Base-by-base conservation (phyloP, 2,888 invertebrate genomes). In the Amphipoea lucens region DNA sequence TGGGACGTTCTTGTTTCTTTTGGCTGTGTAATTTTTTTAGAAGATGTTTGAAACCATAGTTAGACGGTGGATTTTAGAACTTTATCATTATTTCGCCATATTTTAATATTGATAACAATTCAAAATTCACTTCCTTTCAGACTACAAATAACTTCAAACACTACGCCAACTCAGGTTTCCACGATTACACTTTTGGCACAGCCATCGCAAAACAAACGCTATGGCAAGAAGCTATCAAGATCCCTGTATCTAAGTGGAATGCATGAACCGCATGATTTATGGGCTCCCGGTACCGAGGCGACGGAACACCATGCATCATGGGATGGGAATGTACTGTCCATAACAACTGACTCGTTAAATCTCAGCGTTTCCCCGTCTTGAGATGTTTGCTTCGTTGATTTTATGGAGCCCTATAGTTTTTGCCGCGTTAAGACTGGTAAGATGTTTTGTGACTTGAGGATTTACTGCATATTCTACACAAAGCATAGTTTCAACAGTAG, bases 331-430 rank as follows among this genome's bases (percentile, higher is more conserved):
- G 82, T 87, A 83, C 83, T 85, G 83, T 87, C 86, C 88, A 84
- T 88, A 90, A 78, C 88, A 87, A 88, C 87, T 86, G 85, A 81
- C 84, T 85, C 83, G 82, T 86, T 81, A 88, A 90, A 90, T 84
- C 83, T 79, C 68, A 45, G 70, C 66, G 48, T 79, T 77, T 83
- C 74, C 79, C 73, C 45, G 81, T 81, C 78, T 87, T 78, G 40
- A 36, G 78, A 80, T 40, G 67, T 69, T 76, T 62, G 73, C 29
- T 42, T 80, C 40, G 67, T n/a, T 63, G 72, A 77, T 75, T 78
- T 80, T 80, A 75, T 85, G 69, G 74, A 71, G 45, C 68, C n/a
- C 48, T 48, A 54, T 74, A 17, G 83, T 76, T 88, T 78, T 74
- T 82, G 77, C 60, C 71, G 66, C 71, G 51, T 63, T 66, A 36